These are phyloP conservation scores for Miltochrista miniata DNA, from an alignment of 2,888 invertebrate species.

Conservation along the genomic window DNA sequence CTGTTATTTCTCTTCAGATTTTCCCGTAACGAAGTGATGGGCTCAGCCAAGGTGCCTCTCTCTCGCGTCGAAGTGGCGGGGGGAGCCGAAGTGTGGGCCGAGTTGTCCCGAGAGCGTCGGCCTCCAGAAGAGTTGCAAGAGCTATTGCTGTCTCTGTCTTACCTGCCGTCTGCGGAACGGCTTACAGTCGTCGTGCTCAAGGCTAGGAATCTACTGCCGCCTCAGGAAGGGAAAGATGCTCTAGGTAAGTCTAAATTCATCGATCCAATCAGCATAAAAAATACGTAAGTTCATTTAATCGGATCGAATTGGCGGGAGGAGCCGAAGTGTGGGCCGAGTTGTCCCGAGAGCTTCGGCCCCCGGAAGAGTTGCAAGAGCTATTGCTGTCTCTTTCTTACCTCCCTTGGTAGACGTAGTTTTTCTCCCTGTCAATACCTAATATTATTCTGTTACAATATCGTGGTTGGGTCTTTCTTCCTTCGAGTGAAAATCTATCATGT, in stretches of 20 bases:
- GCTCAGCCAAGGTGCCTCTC: constrained; percentile 91
- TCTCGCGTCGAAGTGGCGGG: constrained; percentile 91
- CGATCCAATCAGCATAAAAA: no score
- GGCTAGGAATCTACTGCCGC: constrained; percentile 91
- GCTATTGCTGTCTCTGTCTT: constrained; percentile 92
- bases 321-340: constrained; percentile 95
- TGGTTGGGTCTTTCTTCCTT: no score
- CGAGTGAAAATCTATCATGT: no score
- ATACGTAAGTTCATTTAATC: no score
- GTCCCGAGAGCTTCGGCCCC: constrained; percentile 90
- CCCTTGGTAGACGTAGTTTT: no score
- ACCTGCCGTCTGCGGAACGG: constrained; percentile 94
- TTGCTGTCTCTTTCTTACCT: constrained; percentile 93
- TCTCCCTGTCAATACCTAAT: no score
- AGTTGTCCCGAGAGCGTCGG: constrained; percentile 91
- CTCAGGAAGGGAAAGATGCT: constrained; percentile 86
- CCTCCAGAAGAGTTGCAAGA: constrained; percentile 93
- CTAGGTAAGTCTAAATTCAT: constrained; percentile 72
- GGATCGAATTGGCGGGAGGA: constrained; percentile 90
- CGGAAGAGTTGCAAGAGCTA: constrained; percentile 92
- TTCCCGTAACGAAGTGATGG: constrained; percentile 94
- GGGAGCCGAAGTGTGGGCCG: constrained; percentile 94
- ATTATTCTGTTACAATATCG: no score
- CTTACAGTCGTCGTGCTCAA: constrained; percentile 92
- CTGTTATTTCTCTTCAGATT: constrained; percentile 75